phyloP scores from a whole-genome alignment of 2,113 vertebrate species.

The Amphilophus citrinellus region DNA sequence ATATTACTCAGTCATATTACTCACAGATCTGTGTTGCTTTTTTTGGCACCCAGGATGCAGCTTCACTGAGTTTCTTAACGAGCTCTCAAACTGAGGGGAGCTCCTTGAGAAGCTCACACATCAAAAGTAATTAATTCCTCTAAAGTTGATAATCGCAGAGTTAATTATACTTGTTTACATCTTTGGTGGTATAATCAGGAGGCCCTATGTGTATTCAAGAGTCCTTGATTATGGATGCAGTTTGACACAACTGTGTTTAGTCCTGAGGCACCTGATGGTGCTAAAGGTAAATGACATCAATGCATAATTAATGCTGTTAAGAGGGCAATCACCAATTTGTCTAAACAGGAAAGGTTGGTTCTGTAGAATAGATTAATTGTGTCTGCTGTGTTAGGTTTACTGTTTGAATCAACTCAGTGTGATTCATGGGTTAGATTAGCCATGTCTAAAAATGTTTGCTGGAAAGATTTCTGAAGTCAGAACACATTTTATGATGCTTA shows the following conservation, averaged over 20 bases:
- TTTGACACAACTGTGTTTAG: slow-evolving; percentile 37
- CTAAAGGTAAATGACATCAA: slow-evolving; percentile 38
- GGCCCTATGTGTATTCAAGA: slow-evolving; percentile 57
- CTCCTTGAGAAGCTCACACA: slow-evolving; percentile 45
- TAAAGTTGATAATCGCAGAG: slow-evolving; percentile 57
- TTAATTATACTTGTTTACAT: slow-evolving; percentile 67
- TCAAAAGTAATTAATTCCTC: slow-evolving; percentile 57
- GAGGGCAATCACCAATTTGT: slow-evolving; percentile 29
- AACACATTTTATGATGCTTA: background rate
- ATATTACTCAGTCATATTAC: background rate
- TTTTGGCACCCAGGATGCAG: background rate
- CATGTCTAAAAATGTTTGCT: background rate
- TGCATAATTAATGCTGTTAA: slow-evolving; percentile 49
- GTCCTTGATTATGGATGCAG: slow-evolving; percentile 52
- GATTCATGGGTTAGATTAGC: background rate
- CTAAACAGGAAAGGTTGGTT: slow-evolving; percentile 15
- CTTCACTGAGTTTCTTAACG: slow-evolving; percentile 19
- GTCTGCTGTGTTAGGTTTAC: background rate
- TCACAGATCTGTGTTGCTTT: background rate
- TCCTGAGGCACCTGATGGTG: slow-evolving; percentile 32
- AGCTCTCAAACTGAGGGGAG: slow-evolving; percentile 33
- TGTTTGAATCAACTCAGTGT: background rate
- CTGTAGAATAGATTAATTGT: no score
- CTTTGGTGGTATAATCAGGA: slow-evolving; percentile 50
- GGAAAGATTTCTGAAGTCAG: background rate